Percentiles rank a stretch among this genome's conserved stretches.
Evolutionary conservation across 2,888 invertebrate species (phyloP).

Genomic region (Erpobdella octoculata): DNA sequence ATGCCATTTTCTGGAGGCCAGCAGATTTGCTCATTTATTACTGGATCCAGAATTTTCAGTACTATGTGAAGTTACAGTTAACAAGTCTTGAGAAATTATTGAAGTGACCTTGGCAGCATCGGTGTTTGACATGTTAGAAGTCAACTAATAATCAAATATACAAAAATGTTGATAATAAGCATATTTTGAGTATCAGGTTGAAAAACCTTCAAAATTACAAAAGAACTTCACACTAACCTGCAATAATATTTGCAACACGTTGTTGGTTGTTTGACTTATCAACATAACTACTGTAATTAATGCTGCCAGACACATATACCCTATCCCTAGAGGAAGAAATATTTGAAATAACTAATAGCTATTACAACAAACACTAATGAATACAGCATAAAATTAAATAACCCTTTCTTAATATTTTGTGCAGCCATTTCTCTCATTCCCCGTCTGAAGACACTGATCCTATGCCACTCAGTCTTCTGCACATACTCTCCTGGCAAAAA

Average conservation of each 20-base stretch:
- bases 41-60: too few relatives aligned
- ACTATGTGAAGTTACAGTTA: too few relatives aligned
- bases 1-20: too few relatives aligned
- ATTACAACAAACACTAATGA: neutral
- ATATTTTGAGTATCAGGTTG: too few relatives aligned
- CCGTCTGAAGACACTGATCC: conserved; percentile 77
- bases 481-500: conserved; percentile 35
- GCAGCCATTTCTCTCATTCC: conserved; percentile 70
- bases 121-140: too few relatives aligned
- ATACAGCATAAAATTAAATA: neutral
- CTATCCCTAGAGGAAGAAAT: conserved; percentile 38
- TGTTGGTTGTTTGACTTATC: conserved; percentile 24
- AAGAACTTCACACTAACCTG: too few relatives aligned
- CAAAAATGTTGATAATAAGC: too few relatives aligned
- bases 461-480: conserved; percentile 85
- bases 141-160: too few relatives aligned
- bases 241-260: conserved; percentile 30
- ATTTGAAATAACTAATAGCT: neutral
- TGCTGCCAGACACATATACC: conserved; percentile 39
- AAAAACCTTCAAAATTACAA: too few relatives aligned
- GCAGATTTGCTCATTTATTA: too few relatives aligned
- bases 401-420: conserved; percentile 72
- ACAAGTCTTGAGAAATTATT: too few relatives aligned
- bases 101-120: too few relatives aligned
- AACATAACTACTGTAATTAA: conserved; percentile 36